Evolutionary conservation across 2,113 vertebrate species (phyloP), one percentile per base, ranked within the genome.

Genomic region (Archilochus colubris): DNA sequence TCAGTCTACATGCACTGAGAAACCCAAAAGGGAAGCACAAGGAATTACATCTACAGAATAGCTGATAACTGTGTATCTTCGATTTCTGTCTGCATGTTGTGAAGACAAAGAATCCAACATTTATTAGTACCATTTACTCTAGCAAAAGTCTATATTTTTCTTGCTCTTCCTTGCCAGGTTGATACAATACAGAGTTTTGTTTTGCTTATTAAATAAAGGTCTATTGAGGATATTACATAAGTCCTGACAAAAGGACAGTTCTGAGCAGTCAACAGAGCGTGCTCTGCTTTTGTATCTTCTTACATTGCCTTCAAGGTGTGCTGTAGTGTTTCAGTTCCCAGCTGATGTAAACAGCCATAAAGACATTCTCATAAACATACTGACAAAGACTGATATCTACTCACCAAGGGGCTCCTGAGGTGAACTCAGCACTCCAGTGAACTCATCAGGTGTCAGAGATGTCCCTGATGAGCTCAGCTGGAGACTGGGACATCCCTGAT

Each of bases 391-490:
- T 6, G 12, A 14, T 33, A 40, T 40, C 55, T 82, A 48, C 23
- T 48, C 27, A 89, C 24, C 31, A 48, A 54, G 28, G 16, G 46
- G 63, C 10, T 40, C 16, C 38, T 0, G 0, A 61, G 36, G 15
- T 24, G 13, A 54, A 28, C 7, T 61, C 46, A 67, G 15, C 15
- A 10, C 22, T 61, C 31, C 28, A 12, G 4, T 53, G 23, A 48
- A 40, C 38, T 76, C 46, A 75, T 4, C 1, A 2, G 31, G 36
- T 23, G 18, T 20, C 36, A 53, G 14, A 36, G n/a, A 61, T 46
- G 6, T 9, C 38, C 12, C 14, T 1, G 1, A n/a, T 20, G 27
- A 74, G 46, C n/a, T 69, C 78, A 40, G 23, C 0, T 0, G 76
- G 46, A 24, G 38, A 48, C 5, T 2, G 1, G 16, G 8, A 40